Conservation (phyloP, 2,113 vertebrate species). For the Ranitomeya variabilis region DNA sequence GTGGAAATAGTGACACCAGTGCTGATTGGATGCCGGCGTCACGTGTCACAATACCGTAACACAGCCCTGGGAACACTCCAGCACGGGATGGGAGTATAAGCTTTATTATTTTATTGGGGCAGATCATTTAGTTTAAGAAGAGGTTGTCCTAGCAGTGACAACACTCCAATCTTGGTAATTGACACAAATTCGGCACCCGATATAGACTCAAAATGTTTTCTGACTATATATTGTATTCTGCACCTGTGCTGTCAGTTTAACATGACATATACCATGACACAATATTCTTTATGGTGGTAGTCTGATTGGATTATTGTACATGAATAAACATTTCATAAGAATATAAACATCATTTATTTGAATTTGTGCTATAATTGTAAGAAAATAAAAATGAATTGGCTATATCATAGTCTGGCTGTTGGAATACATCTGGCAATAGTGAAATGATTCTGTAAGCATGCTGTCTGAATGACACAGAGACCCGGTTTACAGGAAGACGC, state of each 20-base stretch:
- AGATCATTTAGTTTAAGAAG: too few relatives aligned
- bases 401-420: constrained; percentile 67
- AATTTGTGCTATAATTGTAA: constrained; percentile 72
- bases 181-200: neutral
- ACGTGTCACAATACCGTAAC: too few relatives aligned
- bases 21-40: too few relatives aligned
- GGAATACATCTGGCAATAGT: constrained; percentile 77
- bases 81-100: too few relatives aligned
- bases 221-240: neutral
- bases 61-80: too few relatives aligned
- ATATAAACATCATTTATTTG: constrained; percentile 68
- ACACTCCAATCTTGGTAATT: neutral
- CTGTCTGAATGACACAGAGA: constrained; percentile 66
- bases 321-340: neutral
- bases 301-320: neutral
- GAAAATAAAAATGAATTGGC: constrained; percentile 68
- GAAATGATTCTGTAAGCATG: constrained; percentile 74
- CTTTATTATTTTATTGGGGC: too few relatives aligned
- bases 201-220: neutral
- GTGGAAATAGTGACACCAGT: too few relatives aligned
- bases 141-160: neutral
- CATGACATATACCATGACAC: neutral
- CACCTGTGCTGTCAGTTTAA: neutral
- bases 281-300: constrained; percentile 9
- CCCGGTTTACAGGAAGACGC: constrained; percentile 62